Base-by-base conservation (phyloP, 2,797 vertebrate genomes). In the Hapalemur alaotrensis region DNA sequence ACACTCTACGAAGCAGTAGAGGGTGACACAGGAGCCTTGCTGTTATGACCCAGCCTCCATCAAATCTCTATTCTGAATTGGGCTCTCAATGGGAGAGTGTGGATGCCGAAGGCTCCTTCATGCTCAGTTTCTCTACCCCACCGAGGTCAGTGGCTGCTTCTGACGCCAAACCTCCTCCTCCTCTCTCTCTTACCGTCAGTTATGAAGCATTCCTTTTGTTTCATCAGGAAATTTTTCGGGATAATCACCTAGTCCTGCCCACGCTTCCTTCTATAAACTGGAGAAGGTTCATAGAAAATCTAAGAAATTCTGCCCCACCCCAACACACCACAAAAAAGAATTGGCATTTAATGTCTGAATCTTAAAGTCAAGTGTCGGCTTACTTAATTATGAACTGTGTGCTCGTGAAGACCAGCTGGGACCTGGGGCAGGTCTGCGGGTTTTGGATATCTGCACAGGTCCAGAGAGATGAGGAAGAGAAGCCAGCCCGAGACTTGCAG, bases 131-230 rank as follows among this genome's bases (percentile, higher is more conserved):
- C 48, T 38, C 15, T 1, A 90, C 5, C 6, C 18, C 2, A 20
- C 20, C 52, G 57, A 70, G 4, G 9, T 82, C 30, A 75, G 23
- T 54, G 3, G 0, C 20, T 90, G 59, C 38, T 18, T 73, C 17
- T 76, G 15, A 85, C 30, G 3, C 1, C 41, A 38, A 2, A 15
- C 0, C 9, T 41, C 17, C 9, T 7, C 8, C 10, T 10, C 15
- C 7, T 48, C 48, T 79, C 18, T 32, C 4, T 67, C 6, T n/a
- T 72, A 4, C 0, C 38, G 25, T 82, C 15, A 65, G 4, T 41
- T 75, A 78, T 38, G 8, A 81, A 57, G 13, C 9, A 81, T 41
- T 69, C 7, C 0, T 59, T 52, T 84, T 48, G 7, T 2, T 46
- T 11, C 13, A 11, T 28, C 30, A 76, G n/a, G 32, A 79, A 32